Conservation (phyloP, 2,113 vertebrate genomes). For the Heterotilapia buettikoferi region DNA sequence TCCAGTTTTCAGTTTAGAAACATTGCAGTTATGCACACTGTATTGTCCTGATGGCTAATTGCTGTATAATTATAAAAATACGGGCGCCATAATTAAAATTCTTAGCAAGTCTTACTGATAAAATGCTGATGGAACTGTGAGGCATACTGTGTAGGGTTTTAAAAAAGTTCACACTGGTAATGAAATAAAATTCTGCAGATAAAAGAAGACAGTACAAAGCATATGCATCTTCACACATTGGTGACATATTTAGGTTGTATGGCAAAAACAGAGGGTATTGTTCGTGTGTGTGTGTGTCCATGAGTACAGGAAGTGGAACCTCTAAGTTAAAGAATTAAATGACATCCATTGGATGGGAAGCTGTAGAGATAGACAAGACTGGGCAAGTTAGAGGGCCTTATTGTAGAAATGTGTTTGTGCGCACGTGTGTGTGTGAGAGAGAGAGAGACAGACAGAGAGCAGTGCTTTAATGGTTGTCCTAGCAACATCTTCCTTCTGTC, state of each 20-base stretch:
- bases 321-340: slow-evolving; percentile 6
- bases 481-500: slow-evolving; percentile 31
- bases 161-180: neutral
- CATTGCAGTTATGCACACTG: neutral
- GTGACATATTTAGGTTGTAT: neutral
- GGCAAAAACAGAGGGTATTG: neutral
- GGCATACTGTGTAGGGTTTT: neutral
- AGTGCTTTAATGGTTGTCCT: slow-evolving; percentile 25
- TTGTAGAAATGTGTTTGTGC: neutral
- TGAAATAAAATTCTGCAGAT: neutral
- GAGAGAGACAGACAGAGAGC: neutral
- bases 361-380: neutral
- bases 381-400: slow-evolving; percentile 12
- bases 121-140: neutral
- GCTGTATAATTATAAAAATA: slow-evolving; percentile 6
- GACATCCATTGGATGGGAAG: neutral
- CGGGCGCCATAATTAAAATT: neutral
- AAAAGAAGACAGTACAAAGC: neutral
- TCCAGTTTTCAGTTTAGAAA: neutral
- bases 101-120: neutral
- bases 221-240: neutral
- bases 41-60: slow-evolving; percentile 1
- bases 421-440: neutral
- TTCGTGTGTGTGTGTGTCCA: neutral
- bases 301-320: neutral